Evolutionary conservation across 2,113 vertebrate species (phyloP).

Genomic region (Xiphophorus hellerii): DNA sequence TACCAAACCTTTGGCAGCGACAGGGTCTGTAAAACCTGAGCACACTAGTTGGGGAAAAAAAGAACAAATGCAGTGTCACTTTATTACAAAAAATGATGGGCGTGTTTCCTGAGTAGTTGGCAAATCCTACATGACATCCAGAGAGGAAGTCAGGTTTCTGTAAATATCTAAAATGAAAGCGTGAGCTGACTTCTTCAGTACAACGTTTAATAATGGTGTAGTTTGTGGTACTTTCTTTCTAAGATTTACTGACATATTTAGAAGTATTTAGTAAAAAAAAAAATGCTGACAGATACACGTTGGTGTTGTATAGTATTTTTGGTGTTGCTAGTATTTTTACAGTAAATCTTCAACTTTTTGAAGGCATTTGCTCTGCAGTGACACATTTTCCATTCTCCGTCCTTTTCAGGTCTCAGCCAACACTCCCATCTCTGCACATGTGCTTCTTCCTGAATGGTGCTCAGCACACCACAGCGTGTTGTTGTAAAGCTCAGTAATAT

Average conservation of each 20-base stretch:
- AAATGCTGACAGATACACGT: too few relatives aligned
- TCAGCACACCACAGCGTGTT: conserved; percentile 45
- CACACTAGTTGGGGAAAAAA: not conserved
- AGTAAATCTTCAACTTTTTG: not conserved
- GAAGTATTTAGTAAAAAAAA: not conserved
- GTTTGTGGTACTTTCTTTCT: not conserved
- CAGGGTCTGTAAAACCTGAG: not conserved
- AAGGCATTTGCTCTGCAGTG: not conserved
- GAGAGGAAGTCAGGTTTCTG: not conserved
- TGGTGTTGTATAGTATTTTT: too few relatives aligned
- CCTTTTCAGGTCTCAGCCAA: conserved; percentile 31
- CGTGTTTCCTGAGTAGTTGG: conserved; percentile 19
- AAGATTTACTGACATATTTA: not conserved
- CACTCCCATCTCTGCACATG: not conserved
- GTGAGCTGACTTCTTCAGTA: not conserved
- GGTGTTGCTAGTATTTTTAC: not conserved
- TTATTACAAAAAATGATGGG: conserved; percentile 12
- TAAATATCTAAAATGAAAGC: not conserved
- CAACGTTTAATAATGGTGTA: not conserved
- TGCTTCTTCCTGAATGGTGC: conserved; percentile 20
- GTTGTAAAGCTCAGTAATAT: conserved; percentile 52
- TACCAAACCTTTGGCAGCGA: not conserved
- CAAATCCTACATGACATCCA: not conserved
- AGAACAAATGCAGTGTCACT: conserved; percentile 15
- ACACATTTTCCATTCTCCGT: not conserved